Percentiles rank a stretch among this genome's conserved stretches.
phyloP scores from a whole-genome alignment of 2,797 vertebrate genomes.

The Eidolon dupreanum region DNA sequence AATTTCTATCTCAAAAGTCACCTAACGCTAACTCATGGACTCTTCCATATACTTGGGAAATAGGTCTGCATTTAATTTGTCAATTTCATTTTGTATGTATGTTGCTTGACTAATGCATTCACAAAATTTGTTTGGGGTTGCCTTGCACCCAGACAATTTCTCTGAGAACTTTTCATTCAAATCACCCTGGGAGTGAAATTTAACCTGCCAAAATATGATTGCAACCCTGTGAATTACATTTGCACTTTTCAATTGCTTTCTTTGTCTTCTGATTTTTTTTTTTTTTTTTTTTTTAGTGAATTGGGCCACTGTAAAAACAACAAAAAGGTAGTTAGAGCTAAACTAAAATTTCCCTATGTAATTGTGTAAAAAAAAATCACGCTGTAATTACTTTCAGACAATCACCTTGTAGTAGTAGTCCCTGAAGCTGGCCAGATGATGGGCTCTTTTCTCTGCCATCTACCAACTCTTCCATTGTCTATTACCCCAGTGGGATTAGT shows the following conservation, averaged over 20 bases:
- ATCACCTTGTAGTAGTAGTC: conserved; percentile 15
- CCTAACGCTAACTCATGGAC: conserved; percentile 33
- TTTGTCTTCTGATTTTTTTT: conserved; percentile 12
- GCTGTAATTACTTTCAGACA: background rate
- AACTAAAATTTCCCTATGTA: background rate
- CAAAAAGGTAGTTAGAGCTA: background rate
- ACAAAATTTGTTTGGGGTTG: conserved; percentile 65
- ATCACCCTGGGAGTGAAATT: conserved; percentile 59
- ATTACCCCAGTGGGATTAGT: background rate
- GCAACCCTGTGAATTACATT: conserved; percentile 52
- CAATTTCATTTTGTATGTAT: conserved; percentile 67
- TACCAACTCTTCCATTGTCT: background rate
- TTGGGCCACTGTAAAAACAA: conserved; percentile 11
- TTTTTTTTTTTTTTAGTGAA: conserved; percentile 38
- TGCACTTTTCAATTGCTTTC: conserved; percentile 55
- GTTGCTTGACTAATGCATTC: conserved; percentile 59
- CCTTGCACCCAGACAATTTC: conserved; percentile 68
- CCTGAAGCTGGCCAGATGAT: background rate
- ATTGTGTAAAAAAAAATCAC: background rate
- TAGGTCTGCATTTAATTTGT: conserved; percentile 44
- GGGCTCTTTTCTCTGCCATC: conserved; percentile 15
- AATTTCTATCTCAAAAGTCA: conserved; percentile 17
- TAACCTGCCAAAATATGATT: conserved; percentile 65
- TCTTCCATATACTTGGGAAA: conserved; percentile 49
- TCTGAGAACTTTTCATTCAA: conserved; percentile 55